These are phyloP conservation scores for Leucania comma DNA, from an alignment of 2,888 invertebrate species.

Conservation along the genomic window DNA sequence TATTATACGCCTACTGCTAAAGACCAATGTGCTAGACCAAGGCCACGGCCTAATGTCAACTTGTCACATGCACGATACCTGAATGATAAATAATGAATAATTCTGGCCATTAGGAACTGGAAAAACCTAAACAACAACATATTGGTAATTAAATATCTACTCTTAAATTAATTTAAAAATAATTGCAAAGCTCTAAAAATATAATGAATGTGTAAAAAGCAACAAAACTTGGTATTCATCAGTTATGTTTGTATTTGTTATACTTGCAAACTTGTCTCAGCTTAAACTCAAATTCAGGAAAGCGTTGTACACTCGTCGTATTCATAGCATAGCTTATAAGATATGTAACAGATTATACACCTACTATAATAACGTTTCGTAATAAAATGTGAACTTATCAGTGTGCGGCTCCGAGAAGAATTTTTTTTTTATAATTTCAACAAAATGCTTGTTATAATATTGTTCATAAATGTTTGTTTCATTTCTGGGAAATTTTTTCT, in stretches of 20 bases:
- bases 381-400: neutral
- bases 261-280: neutral
- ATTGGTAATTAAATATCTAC: neutral
- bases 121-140: neutral
- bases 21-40: constrained; percentile 17
- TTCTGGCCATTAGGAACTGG: neutral
- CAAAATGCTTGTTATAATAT: neutral
- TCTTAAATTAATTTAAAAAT: neutral
- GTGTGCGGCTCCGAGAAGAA: neutral
- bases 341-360: neutral
- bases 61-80: neutral
- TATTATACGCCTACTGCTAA: constrained; percentile 20
- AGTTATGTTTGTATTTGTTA: neutral
- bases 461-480: neutral
- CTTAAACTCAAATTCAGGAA: neutral
- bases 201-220: neutral
- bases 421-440: neutral
- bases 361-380: neutral
- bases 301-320: neutral
- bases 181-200: neutral
- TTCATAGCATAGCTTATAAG: neutral
- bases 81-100: neutral
- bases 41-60: neutral
- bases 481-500: neutral
- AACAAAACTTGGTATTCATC: neutral